Evolutionary conservation across 2,888 invertebrate genomes (phyloP).

Genomic region (Carabus problematicus): DNA sequence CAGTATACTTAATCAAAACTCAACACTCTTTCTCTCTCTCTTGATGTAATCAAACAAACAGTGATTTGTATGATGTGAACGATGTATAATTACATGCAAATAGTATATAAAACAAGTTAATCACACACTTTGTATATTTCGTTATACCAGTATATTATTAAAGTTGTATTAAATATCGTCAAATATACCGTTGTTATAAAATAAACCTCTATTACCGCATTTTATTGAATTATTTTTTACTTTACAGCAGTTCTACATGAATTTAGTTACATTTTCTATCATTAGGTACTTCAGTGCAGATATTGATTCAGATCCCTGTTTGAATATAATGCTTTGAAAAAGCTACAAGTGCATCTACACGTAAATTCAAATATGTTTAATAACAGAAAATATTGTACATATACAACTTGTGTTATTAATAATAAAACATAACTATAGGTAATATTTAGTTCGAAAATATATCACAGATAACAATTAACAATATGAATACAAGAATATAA

Average conservation of each 20-base stretch:
- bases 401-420: no score
- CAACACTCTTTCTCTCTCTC: neutral
- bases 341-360: no score
- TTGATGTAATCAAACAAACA: no score
- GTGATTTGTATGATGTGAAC: conserved; percentile 21
- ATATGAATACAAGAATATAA: neutral
- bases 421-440: no score
- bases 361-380: no score
- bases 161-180: conserved; percentile 42
- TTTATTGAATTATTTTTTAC: neutral
- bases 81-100: conserved; percentile 21
- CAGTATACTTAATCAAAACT: neutral
- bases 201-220: conserved; percentile 36
- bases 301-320: no score
- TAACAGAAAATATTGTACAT: no score
- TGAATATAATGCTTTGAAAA: no score
- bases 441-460: neutral
- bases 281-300: no score
- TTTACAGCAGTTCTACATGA: neutral
- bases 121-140: conserved; percentile 39
- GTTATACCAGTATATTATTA: conserved; percentile 37
- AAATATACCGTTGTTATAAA: conserved; percentile 43
- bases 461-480: neutral
- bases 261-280: neutral
- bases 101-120: conserved; percentile 24